These are phyloP conservation scores for Drosophila suboccidentalis DNA, from an alignment of 2,888 invertebrate genomes.

Conservation along the genomic window DNA sequence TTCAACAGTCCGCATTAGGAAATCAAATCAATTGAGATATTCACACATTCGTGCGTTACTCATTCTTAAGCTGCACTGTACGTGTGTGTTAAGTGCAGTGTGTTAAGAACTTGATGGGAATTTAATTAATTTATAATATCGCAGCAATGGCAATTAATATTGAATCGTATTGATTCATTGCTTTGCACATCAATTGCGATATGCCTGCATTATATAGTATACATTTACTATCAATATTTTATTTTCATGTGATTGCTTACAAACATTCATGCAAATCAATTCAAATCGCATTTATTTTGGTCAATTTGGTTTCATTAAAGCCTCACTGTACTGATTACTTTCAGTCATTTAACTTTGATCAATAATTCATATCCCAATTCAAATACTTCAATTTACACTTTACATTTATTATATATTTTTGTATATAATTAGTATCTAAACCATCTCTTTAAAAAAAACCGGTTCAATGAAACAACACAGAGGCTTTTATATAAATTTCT, in stretches of 20 bases:
- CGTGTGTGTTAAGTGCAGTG: background rate
- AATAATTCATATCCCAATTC: background rate
- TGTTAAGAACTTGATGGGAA: slow-evolving; percentile 8
- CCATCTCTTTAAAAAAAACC: too few relatives aligned
- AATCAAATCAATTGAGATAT: slow-evolving; percentile 14
- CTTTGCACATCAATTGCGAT: background rate
- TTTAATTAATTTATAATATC: slow-evolving; percentile 1
- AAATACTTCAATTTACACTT: too few relatives aligned
- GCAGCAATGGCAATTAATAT: background rate
- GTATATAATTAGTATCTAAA: too few relatives aligned
- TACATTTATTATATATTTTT: too few relatives aligned
- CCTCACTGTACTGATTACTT: background rate
- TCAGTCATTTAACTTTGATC: background rate
- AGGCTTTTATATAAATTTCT: background rate
- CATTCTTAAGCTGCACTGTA: background rate
- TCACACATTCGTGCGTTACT: background rate
- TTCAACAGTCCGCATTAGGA: background rate
- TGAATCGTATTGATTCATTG: background rate
- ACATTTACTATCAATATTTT: background rate
- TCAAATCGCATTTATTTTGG: background rate
- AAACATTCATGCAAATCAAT: background rate
- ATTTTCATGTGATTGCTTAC: background rate
- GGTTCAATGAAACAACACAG: too few relatives aligned
- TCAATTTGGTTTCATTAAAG: background rate
- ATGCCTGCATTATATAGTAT: too few relatives aligned